phyloP scores from a whole-genome alignment of 1,140 invertebrate genomes.

The Drosophila sucinea region DNA sequence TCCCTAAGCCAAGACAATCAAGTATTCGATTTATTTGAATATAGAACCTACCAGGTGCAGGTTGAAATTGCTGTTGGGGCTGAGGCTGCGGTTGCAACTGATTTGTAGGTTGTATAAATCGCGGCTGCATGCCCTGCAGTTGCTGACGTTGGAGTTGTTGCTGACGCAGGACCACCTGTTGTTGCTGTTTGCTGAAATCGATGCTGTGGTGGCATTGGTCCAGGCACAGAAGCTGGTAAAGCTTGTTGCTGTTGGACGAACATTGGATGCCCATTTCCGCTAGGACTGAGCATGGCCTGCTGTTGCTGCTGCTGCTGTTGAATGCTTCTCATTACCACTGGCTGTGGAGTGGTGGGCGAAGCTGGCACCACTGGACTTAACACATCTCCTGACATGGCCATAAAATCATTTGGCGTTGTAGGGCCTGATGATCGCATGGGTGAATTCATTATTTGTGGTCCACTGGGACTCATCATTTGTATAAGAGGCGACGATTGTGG shows the following conservation, averaged over 20 bases:
- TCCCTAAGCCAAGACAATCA: no score
- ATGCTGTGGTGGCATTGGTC: constrained; percentile 27
- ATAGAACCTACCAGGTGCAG: constrained; percentile 48
- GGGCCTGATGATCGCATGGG: constrained; percentile 62
- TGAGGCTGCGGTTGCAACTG: constrained; percentile 66
- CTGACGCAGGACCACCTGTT: constrained; percentile 70
- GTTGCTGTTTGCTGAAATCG: constrained; percentile 73
- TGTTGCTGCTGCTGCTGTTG: constrained; percentile 70
- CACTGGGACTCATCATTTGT: constrained; percentile 65
- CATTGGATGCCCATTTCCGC: constrained; percentile 51
- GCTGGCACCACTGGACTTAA: constrained; percentile 68
- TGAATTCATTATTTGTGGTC: constrained; percentile 69
- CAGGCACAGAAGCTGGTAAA: constrained; percentile 31
- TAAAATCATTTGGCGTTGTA: constrained; percentile 59
- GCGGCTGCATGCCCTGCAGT: constrained; percentile 56
- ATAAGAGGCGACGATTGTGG: constrained; percentile 60
- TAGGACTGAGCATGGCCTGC: constrained; percentile 64
- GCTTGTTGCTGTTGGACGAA: constrained; percentile 67
- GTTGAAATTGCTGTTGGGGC: constrained; percentile 58
- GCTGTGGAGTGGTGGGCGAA: constrained; percentile 64
- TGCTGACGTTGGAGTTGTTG: constrained; percentile 65
- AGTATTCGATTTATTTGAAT: no score
- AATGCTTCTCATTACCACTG: constrained; percentile 66
- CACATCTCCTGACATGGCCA: constrained; percentile 58
- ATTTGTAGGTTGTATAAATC: constrained; percentile 58